Percentiles rank a stretch among this genome's conserved stretches.
Evolutionary conservation across 2,888 invertebrate genomes (phyloP).

Genomic region (Gisinianus flammeolus): DNA sequence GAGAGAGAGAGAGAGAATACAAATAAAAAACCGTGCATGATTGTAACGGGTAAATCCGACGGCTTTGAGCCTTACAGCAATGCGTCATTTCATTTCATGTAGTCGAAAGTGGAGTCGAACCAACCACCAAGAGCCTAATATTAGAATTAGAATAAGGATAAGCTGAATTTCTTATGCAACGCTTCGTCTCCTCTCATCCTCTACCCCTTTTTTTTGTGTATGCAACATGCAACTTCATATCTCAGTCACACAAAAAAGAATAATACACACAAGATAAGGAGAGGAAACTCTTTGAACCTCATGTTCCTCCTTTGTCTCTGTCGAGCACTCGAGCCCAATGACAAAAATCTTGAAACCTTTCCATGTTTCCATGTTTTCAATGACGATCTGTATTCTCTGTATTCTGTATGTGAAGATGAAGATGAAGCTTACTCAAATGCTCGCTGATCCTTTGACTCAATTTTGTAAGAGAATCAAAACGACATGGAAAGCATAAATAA

Average conservation of each 20-base stretch:
- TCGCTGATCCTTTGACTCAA: too few species aligned
- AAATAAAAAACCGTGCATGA: not conserved
- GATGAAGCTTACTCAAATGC: too few species aligned
- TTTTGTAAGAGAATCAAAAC: too few species aligned
- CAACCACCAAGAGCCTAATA: not conserved
- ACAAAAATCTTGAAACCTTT: not conserved
- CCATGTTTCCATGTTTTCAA: too few species aligned
- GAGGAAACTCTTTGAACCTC: not conserved
- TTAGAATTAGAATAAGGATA: constrained; percentile 18
- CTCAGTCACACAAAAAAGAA: not conserved
- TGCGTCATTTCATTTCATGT: constrained; percentile 18
- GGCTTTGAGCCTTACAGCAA: constrained; percentile 26
- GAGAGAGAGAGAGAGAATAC: not conserved
- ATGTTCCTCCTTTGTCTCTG: not conserved
- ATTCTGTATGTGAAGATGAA: too few species aligned
- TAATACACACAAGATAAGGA: not conserved
- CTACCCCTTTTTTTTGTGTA: not conserved
- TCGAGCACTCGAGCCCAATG: too few species aligned
- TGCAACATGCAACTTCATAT: too few species aligned
- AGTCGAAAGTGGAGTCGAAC: not conserved
- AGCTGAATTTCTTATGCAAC: constrained; percentile 15
- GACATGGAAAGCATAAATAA: too few species aligned
- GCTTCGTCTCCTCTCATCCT: not conserved
- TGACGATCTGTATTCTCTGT: too few species aligned
- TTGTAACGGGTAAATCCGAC: constrained; percentile 13